A percentile compares a stretch with the other conserved stretches of the same genome.
Evolutionary conservation across 1,140 invertebrate species (phyloP).

Genomic region (Solen grandis): DNA sequence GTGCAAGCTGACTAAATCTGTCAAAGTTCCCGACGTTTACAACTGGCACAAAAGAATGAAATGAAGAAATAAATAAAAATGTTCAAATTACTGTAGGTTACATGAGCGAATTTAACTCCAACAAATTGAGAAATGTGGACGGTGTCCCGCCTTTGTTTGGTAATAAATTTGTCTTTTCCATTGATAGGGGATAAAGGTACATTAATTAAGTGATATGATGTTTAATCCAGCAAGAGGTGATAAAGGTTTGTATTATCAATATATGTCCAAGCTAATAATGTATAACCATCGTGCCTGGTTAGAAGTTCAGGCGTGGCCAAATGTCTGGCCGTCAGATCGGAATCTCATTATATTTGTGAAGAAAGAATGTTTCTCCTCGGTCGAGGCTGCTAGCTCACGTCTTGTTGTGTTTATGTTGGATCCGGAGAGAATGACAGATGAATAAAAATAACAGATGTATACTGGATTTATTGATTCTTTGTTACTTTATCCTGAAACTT

Average conservation of each 20-base stretch:
- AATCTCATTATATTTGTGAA: too few species aligned
- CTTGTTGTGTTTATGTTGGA: too few species aligned
- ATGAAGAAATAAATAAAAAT: conserved; percentile 56
- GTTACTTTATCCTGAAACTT: conserved; percentile 32
- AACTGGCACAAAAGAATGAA: conserved; percentile 48
- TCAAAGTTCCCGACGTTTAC: conserved; percentile 47
- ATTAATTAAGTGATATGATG: conserved; percentile 48
- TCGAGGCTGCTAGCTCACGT: too few species aligned
- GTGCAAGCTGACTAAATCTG: conserved; percentile 42
- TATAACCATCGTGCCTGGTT: not conserved
- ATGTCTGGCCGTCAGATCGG: too few species aligned
- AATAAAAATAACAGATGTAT: not conserved
- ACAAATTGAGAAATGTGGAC: conserved; percentile 19
- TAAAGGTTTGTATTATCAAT: not conserved
- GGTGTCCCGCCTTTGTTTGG: conserved; percentile 40
- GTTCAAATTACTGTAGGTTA: conserved; percentile 36
- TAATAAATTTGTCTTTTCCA: conserved; percentile 53
- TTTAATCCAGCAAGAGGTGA: not conserved
- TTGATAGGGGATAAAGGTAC: conserved; percentile 33
- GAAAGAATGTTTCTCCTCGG: too few species aligned
- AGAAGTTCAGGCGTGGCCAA: too few species aligned
- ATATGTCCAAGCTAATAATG: not conserved
- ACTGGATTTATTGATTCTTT: conserved; percentile 31
- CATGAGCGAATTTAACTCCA: conserved; percentile 41
- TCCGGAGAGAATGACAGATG: not conserved